Base-by-base conservation (phyloP, 2,797 vertebrate species). In the Notolabrus celidotus region DNA sequence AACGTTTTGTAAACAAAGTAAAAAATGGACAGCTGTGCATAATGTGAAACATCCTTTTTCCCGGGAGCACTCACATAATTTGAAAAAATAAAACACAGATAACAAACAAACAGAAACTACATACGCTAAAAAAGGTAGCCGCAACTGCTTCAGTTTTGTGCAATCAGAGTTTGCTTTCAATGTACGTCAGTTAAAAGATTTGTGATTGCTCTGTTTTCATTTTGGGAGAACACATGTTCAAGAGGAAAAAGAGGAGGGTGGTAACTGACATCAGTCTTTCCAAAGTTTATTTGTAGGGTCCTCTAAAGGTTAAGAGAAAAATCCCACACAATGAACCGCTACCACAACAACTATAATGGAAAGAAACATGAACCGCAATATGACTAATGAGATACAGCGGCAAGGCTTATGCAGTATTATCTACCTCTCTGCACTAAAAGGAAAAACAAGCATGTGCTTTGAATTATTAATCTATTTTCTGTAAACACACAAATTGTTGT, bases 341-440 rank as follows among this genome's bases (percentile, higher is more conserved):
- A 77, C 74, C 62, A 81, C 79, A 85, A 74, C 50, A 78, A 78
- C 84, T 47, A 75, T 71, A 68, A 89, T 79, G 76, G 74, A 73
- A 78, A 84, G 64, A 82, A 87, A 81, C 59, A 63, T 29, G 71
- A 72, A 60, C 8, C 61, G 43, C 36, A 31, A 19, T 29, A 77
- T 65, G 67, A 72, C 54, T 45, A 70, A 75, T 76, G 53, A 76
- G 10, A 67, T 29, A 54, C 59, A 55, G 41, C 67, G 78, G 60
- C 69, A n/a, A 54, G 62, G 51, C 20, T 68, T 27, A 29, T 72
- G 53, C 45, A 27, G 31, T n/a, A 52, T 29, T 61, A 61, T 61
- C 66, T 42, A 70, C 56, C 58, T 76, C 51, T 74, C 78, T 59
- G 79, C 63, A 81, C 62, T 47, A 72, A 74, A 27, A 62, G 43